These are phyloP conservation scores for Parazoanthus darwini DNA, from an alignment of 92 coral and sea anemone genomes.

Conservation along the genomic window DNA sequence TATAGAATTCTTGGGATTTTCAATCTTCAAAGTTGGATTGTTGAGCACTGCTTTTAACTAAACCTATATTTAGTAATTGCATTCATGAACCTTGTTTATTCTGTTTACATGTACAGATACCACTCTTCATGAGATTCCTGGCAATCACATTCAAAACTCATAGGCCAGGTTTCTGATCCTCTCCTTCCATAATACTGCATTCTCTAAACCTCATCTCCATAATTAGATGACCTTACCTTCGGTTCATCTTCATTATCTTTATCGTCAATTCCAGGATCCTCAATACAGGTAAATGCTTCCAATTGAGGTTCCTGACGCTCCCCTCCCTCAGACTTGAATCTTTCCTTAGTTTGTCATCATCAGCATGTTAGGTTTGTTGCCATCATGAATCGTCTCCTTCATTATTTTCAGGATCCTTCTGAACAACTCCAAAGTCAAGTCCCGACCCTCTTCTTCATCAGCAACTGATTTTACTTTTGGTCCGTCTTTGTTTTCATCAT, in stretches of 20 bases:
- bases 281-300: constrained; percentile 45
- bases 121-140: too few species aligned
- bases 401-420: not conserved
- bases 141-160: too few species aligned
- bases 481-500: too few species aligned
- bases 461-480: constrained; percentile 26
- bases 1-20: too few species aligned
- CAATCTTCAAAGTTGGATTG: too few species aligned
- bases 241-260: constrained; percentile 72
- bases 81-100: too few species aligned
- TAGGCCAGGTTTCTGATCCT: not conserved
- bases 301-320: not conserved
- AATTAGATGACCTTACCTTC: constrained; percentile 50
- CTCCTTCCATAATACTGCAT: too few species aligned
- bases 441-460: too few species aligned
- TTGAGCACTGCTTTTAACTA: too few species aligned
- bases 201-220: too few species aligned
- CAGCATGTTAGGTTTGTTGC: not conserved
- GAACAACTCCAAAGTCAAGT: not conserved
- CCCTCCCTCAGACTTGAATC: not conserved
- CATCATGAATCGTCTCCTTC: not conserved
- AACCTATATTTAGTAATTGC: too few species aligned
- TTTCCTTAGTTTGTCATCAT: not conserved
- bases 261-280: constrained; percentile 46
- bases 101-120: too few species aligned